Percentiles rank a stretch among this genome's conserved stretches.
Evolutionary conservation across 2,888 invertebrate genomes (phyloP).

Genomic region (Scrobipalpa atriplicella): DNA sequence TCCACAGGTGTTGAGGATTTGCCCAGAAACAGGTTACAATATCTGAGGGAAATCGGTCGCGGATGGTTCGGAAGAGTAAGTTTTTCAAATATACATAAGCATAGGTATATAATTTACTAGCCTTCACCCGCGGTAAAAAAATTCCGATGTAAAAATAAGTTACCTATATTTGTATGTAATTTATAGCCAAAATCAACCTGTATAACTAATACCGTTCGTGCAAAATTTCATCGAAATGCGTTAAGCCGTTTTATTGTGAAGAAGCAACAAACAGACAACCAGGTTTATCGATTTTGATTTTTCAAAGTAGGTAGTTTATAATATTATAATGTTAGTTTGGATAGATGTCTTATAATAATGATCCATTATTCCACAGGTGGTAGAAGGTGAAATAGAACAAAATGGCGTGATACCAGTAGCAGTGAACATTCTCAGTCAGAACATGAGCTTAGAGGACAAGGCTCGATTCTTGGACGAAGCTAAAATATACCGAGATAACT

Average conservation of each 20-base stretch:
- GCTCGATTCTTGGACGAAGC: constrained; percentile 91
- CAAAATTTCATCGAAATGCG: too few species aligned
- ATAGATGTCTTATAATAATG: background rate
- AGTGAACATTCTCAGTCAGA: constrained; percentile 91
- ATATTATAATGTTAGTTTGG: background rate
- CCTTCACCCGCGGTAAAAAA: too few species aligned
- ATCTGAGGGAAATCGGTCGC: constrained; percentile 90
- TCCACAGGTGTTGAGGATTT: constrained; percentile 81
- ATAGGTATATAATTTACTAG: too few species aligned
- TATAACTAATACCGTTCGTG: too few species aligned
- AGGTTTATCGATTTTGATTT: too few species aligned
- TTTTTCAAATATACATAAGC: constrained; percentile 20
- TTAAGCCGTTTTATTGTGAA: too few species aligned
- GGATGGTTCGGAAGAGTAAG: constrained; percentile 92
- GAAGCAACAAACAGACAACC: too few species aligned
- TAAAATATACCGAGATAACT: constrained; percentile 86
- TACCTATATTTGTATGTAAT: too few species aligned
- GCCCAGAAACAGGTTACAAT: constrained; percentile 89
- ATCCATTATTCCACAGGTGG: constrained; percentile 79
- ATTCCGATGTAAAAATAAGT: too few species aligned
- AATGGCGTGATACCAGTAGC: constrained; percentile 81
- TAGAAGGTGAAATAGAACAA: constrained; percentile 88
- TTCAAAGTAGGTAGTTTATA: too few species aligned
- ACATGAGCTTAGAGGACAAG: constrained; percentile 89
- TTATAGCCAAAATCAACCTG: too few species aligned